phyloP scores from a whole-genome alignment of 23 tunicate species.

The Trididemnum miniatum region DNA sequence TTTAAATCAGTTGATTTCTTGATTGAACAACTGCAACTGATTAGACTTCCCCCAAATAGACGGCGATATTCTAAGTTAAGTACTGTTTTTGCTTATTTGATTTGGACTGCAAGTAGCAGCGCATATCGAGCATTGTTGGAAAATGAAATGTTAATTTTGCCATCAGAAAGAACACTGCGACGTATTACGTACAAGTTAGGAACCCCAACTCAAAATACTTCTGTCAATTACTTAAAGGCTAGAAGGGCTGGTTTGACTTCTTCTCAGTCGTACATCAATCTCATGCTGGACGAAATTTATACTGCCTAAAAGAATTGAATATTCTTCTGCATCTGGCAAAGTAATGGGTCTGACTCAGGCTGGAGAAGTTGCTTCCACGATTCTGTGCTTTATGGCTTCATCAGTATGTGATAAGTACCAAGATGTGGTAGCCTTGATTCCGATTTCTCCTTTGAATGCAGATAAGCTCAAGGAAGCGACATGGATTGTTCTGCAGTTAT shows the following conservation, averaged over 20 bases:
- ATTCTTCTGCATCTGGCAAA: slow-evolving; percentile 25
- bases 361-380: slow-evolving; percentile 13
- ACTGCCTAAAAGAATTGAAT: slow-evolving; percentile 11
- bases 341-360: slow-evolving; percentile 2
- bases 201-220: neutral
- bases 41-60: neutral
- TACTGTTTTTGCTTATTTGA: slow-evolving; percentile 4
- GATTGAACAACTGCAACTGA: slow-evolving; percentile 1
- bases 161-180: slow-evolving; percentile 21
- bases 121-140: slow-evolving; percentile 5
- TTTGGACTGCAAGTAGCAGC: neutral
- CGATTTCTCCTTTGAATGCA: neutral
- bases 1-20: neutral
- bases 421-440: slow-evolving; percentile 31
- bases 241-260: neutral
- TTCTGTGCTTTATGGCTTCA: slow-evolving; percentile 17
- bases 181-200: slow-evolving; percentile 25
- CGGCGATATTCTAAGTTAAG: neutral
- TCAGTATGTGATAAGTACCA: slow-evolving; percentile 6
- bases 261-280: neutral
- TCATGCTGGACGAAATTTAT: slow-evolving; percentile 11
- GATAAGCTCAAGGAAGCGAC: slow-evolving; percentile 3
- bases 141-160: slow-evolving; percentile 19
- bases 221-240: neutral
- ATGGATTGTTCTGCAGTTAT: slow-evolving; percentile 10